Evolutionary conservation across 2,113 vertebrate species (phyloP).

Genomic region (Osmerus eperlanus): DNA sequence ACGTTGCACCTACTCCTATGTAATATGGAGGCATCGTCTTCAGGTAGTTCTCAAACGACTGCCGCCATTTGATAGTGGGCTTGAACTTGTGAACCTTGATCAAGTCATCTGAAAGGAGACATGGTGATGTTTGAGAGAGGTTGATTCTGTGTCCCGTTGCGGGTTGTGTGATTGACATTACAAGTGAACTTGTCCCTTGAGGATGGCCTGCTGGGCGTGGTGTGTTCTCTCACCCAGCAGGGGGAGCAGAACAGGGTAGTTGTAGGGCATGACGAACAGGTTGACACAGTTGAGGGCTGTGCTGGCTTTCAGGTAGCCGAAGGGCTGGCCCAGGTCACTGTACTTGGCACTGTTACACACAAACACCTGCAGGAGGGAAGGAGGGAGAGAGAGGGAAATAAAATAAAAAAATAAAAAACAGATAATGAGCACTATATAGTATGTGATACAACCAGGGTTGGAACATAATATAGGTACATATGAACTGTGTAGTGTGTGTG

Average conservation of each 20-base stretch:
- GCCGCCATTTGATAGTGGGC: constrained; percentile 92
- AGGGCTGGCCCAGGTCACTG: constrained; percentile 93
- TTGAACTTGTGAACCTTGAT: constrained; percentile 98
- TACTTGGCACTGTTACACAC: constrained; percentile 98
- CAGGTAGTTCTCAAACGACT: constrained; percentile 96
- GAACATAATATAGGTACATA: too few species aligned
- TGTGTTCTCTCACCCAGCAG: constrained; percentile 81
- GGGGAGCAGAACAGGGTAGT: constrained; percentile 93
- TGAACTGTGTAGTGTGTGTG: too few species aligned
- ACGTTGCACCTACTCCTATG: constrained; percentile 80
- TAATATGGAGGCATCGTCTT: constrained; percentile 98
- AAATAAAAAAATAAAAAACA: background rate
- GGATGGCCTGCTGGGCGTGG: too few species aligned
- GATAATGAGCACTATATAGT: too few species aligned
- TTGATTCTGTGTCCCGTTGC: too few species aligned
- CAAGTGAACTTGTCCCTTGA: too few species aligned
- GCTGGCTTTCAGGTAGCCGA: constrained; percentile 97
- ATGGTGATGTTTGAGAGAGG: background rate
- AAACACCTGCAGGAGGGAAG: constrained; percentile 80
- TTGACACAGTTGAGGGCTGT: constrained; percentile 96
- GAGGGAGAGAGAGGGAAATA: constrained; percentile 9
- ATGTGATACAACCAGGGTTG: too few species aligned
- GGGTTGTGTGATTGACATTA: too few species aligned
- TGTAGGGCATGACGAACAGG: constrained; percentile 98
- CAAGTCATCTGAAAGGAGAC: constrained; percentile 82